Conservation (phyloP, 2,113 vertebrate genomes). For the Pantherophis guttatus region DNA sequence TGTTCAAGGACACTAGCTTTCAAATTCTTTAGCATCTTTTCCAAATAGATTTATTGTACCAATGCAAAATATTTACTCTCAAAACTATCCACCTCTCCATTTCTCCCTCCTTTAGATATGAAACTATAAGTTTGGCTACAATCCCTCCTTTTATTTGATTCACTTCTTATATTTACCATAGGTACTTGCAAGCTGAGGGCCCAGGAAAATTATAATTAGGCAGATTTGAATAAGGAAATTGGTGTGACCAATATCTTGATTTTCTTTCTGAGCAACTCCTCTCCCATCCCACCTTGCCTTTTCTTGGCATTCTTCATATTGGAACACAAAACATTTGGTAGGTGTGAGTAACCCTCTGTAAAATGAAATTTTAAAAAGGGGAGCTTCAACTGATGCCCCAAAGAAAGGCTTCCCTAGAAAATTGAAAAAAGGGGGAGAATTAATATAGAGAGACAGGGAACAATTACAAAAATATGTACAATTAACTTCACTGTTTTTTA, state of each 20-base stretch:
- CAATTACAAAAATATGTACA: not conserved
- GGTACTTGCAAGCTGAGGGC: not conserved
- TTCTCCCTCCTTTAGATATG: not conserved
- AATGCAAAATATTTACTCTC: not conserved
- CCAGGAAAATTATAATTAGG: not conserved
- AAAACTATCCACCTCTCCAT: not conserved
- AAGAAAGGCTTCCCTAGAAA: not conserved
- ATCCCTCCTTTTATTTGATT: not conserved
- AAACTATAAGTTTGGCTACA: not conserved
- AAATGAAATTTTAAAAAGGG: not conserved
- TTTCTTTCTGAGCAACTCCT: not conserved
- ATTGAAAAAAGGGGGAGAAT: not conserved
- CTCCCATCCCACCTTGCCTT: not conserved
- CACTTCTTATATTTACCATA: not conserved
- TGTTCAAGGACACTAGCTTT: fast-evolving
- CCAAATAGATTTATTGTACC: not conserved
- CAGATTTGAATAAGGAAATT: not conserved
- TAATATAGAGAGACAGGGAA: not conserved
- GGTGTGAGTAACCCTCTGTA: not conserved
- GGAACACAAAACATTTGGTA: not conserved
- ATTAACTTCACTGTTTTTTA: not conserved
- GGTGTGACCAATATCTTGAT: not conserved
- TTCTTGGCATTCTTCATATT: not conserved
- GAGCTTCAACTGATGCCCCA: not conserved
- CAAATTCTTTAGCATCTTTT: not conserved